Base-by-base conservation (phyloP, 2,113 vertebrate species). In the Pituophis catenifer region DNA sequence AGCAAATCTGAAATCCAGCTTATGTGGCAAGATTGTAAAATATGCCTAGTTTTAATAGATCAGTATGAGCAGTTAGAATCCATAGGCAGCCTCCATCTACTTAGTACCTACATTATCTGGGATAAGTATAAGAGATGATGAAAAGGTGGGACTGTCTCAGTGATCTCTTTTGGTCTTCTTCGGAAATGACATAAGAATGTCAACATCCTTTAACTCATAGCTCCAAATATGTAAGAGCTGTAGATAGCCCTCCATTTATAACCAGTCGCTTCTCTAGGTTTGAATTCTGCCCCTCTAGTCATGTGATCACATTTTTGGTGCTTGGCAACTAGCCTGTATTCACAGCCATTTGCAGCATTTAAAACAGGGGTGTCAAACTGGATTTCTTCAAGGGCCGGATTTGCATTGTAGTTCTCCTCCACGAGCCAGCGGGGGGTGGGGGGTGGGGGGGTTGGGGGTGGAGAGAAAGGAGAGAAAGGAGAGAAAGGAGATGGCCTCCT, bases 381-480 rank as follows among this genome's bases (percentile, higher is more conserved):
- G 11, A 54, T 54, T 54, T 54, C 53, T 54, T 11, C 11, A 0
- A 53, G 2, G 53, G 53, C 53, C 2, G 53, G 53, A 54, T 55
- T 13, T 17, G 54, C 3, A 55, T 17, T 17, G 53, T 54, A 55
- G 54, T 55, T 55, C 54, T 55, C 54, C 54, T 55, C 54, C 13
- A 0, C 2, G 12, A 11, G 53, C 11, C 12, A 2, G 53, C 11
- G 11, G 12, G 12, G 53, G 53, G 0, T 12, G 11, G 53, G 10
- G 38, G 38, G 9, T 9, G 52, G 52, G 10, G 44, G 53, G 0
- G 38, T 38, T 12, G 11, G 53, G 10, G 38, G 52, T 9, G 52
- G 52, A 38, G 10, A 1, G 44, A 44, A 44, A 44, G 12, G 53
- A 54, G 53, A 54, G n/a, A n/a, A n/a, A n/a, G 52, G 52, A 38